These are phyloP conservation scores for Scaptomyza caliginosa DNA, from an alignment of 2,888 invertebrate genomes.

Conservation along the genomic window DNA sequence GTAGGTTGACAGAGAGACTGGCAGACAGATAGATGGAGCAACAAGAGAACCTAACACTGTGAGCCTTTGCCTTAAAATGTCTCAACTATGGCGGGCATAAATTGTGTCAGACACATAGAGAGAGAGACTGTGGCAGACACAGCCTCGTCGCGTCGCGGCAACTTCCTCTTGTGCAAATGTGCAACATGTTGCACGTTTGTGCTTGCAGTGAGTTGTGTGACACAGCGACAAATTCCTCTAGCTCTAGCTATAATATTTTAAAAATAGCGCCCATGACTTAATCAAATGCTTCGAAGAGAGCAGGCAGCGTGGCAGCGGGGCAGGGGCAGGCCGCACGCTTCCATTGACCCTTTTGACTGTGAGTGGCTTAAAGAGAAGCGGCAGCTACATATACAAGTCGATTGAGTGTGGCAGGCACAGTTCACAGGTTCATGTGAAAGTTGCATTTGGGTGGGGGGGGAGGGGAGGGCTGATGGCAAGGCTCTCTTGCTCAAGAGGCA, in stretches of 20 bases:
- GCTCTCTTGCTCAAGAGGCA: conserved; percentile 23
- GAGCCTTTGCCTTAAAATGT: conserved; percentile 42
- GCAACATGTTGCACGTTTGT: conserved; percentile 71
- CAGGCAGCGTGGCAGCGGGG: background rate
- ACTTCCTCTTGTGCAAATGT: conserved; percentile 60
- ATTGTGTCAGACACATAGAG: conserved; percentile 63
- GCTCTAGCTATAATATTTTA: conserved; percentile 50
- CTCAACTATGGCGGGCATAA: conserved; percentile 69
- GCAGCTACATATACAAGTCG: conserved; percentile 10
- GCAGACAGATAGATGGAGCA: background rate
- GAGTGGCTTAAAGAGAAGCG: conserved; percentile 15
- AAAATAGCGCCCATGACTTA: conserved; percentile 75
- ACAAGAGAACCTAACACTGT: background rate
- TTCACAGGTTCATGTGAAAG: conserved; percentile 79
- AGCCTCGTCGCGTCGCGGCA: conserved; percentile 23
- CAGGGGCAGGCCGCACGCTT: conserved; percentile 57
- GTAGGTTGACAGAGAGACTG: conserved; percentile 59
- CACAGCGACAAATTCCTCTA: conserved; percentile 59
- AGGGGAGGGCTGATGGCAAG: background rate
- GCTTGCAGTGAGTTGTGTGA: conserved; percentile 2
- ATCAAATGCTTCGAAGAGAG: conserved; percentile 60
- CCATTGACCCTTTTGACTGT: conserved; percentile 65
- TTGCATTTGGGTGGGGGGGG: conserved; percentile 44
- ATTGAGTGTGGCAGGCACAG: conserved; percentile 32
- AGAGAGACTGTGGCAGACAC: background rate